Evolutionary conservation across 2,113 vertebrate genomes (phyloP), one percentile per base, ranked within the genome.

Genomic region (Tautogolabrus adspersus): DNA sequence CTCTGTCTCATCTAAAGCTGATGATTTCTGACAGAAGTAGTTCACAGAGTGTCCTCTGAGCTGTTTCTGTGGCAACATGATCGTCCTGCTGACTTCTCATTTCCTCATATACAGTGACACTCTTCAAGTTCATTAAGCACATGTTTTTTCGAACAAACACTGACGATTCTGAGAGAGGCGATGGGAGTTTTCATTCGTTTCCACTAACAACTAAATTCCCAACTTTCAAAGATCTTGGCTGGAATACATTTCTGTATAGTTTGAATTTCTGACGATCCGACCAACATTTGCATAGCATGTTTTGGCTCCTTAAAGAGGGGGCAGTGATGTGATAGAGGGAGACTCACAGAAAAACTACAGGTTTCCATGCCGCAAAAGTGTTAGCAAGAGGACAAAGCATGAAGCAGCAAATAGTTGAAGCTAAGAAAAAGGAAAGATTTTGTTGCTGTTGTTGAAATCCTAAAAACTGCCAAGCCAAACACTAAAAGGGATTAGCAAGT

Each of bases 21-120:
- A 86, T 59, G 30, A 64, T 64, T 66, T 44, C 63, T 57, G 75
- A 85, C 76, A 83, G 67, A 86, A 85, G 56, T 73, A 51, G 75
- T 75, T 78, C 72, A 84, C 56, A 4, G 51, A 21, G 40, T 15
- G 0, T n/a, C 21, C 10, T 66, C 26, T 58, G 63, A 57, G 21
- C 71, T 46, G 51, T 34, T 55, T 69, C 74, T 62, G 55, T 54
- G n/a, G 69, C 38, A 86, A 82, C 76, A 72, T 59, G 72, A 81
- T 68, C 64, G 37, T 55, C 21, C 54, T 2, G 5, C 51, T 66
- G 54, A 66, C 52, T 52, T 61, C 62, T 37, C 56, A 34, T 26
- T 73, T 59, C 59, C 16, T 66, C 9, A 10, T 55, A 13, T 71
- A 70, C 5, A 18, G 66, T 70, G 75, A 71, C 58, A 67, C 10